Base-by-base conservation (phyloP, 2,888 invertebrate species). In the Harmothoe impar region DNA sequence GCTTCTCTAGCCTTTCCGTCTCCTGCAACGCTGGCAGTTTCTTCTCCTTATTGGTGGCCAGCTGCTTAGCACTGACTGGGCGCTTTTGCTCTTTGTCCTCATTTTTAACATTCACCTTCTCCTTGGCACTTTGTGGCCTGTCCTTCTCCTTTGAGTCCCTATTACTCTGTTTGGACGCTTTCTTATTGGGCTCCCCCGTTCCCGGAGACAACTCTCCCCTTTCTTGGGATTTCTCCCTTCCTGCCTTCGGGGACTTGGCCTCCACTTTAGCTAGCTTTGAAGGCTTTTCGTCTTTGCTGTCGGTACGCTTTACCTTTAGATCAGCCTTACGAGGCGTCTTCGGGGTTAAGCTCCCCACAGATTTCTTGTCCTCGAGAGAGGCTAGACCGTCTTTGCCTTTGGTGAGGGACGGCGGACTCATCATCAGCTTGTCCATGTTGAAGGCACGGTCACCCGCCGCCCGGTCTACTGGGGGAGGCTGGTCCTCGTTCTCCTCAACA, bases 401-500 rank as follows among this genome's bases (percentile, higher is more conserved):
- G 43, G 54, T 85, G 51, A 85, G 25, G 12, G 43, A 15, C 51
- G 5, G 25, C 5, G 85, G 54, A 10, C 51, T 51, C 51, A 10
- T 15, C 25, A 85, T 10, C 5, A 52, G 29, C 25, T 85, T 85
- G 52, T 85, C 85, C 15, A 85, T 5, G n/a, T 51, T 35, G 10
- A 43, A 12, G 15, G 43, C 1, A 10, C 85, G 5, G 7, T 85
- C 85, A 23, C 51, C 5, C 5, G 25, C 20, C 23, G 12, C 29
- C 51, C 81, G 25, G 5, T 81, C 81, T n/a, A n/a, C n/a, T n/a
- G n/a, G n/a, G 3, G 43, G 15, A 10, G 43, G 3, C n/a, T 81
- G 81, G 3, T 85, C 85, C 54, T 85, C 85, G 54, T 85, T 85
- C 51, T 85, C 85, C 25, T 85, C 85, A 10, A 85, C 85, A 51